Conservation (phyloP, 2,888 invertebrate species). For the Scaptomyza parva region DNA sequence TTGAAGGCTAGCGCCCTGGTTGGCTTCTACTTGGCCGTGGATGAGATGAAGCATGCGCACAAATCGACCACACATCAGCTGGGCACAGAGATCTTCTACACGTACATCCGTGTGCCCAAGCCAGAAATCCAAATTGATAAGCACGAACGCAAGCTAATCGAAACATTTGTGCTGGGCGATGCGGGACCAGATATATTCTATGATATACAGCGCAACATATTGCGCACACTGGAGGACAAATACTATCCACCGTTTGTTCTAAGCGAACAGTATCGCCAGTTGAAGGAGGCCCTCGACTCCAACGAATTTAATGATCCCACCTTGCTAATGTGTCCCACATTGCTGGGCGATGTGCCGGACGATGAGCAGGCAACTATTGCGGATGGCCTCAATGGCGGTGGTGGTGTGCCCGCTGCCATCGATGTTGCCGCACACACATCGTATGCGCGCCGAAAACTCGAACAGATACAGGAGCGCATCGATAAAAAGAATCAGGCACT, state of each 20-base stretch:
- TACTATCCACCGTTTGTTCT: slow-evolving; percentile 95
- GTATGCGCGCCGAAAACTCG: slow-evolving; percentile 92
- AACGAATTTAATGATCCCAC: slow-evolving; percentile 85
- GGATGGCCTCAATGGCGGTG: slow-evolving; percentile 66
- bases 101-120: slow-evolving; percentile 92
- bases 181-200: slow-evolving; percentile 95
- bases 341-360: slow-evolving; percentile 67
- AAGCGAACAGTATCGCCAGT: slow-evolving; percentile 92
- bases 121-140: slow-evolving; percentile 93
- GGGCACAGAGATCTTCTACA: slow-evolving; percentile 96
- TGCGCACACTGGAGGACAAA: slow-evolving; percentile 92
- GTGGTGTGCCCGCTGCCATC: slow-evolving; percentile 75
- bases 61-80: slow-evolving; percentile 93
- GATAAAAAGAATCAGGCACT: slow-evolving; percentile 93
- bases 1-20: slow-evolving; percentile 93
- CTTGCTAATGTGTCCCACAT: slow-evolving; percentile 74
- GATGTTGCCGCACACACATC: slow-evolving; percentile 93
- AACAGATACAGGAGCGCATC: slow-evolving; percentile 93
- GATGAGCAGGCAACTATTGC: slow-evolving; percentile 71
- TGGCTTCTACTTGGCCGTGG: slow-evolving; percentile 94
- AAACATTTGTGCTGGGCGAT: slow-evolving; percentile 94
- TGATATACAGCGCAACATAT: slow-evolving; percentile 92
- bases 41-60: slow-evolving; percentile 91
- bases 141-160: slow-evolving; percentile 92
- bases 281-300: slow-evolving; percentile 83